These are phyloP conservation scores for Rhabdophis nuchalis DNA, from an alignment of 2,797 vertebrate genomes.

Conservation along the genomic window DNA sequence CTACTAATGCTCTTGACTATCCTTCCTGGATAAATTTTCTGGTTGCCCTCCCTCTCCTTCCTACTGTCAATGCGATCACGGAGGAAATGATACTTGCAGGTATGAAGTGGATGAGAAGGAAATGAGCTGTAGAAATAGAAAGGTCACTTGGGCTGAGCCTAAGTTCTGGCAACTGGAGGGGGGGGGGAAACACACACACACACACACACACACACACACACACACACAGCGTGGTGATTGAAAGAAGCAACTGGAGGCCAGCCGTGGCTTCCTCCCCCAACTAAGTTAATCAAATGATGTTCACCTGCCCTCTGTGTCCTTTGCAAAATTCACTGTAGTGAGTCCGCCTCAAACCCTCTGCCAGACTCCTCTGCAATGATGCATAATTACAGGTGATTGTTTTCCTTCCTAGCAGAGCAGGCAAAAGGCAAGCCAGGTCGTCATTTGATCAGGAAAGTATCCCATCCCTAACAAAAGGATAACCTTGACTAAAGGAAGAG, in stretches of 20 bases:
- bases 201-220: no score
- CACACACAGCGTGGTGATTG: background rate
- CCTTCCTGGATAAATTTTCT: background rate
- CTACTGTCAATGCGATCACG: background rate
- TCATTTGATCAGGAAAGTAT: background rate
- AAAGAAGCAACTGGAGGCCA: background rate
- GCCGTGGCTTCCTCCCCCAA: background rate
- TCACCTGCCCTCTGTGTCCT: background rate
- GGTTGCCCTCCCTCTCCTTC: background rate
- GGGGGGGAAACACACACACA: background rate
- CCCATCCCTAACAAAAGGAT: background rate
- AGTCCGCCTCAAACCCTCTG: background rate
- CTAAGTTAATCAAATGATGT: background rate
- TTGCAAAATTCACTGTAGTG: slow-evolving; percentile 1
- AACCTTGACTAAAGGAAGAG: background rate
- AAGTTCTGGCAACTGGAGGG: background rate
- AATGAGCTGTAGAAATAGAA: slow-evolving; percentile 14
- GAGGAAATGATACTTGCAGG: background rate
- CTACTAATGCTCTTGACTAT: background rate
- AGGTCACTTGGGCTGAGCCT: background rate
- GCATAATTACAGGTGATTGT: slow-evolving; percentile 3
- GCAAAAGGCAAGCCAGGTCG: no score
- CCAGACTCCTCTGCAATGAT: background rate
- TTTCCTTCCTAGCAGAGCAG: background rate
- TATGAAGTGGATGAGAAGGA: slow-evolving; percentile 14